Conservation (phyloP, 2,888 invertebrate species). For the Zelleria hepariella region DNA sequence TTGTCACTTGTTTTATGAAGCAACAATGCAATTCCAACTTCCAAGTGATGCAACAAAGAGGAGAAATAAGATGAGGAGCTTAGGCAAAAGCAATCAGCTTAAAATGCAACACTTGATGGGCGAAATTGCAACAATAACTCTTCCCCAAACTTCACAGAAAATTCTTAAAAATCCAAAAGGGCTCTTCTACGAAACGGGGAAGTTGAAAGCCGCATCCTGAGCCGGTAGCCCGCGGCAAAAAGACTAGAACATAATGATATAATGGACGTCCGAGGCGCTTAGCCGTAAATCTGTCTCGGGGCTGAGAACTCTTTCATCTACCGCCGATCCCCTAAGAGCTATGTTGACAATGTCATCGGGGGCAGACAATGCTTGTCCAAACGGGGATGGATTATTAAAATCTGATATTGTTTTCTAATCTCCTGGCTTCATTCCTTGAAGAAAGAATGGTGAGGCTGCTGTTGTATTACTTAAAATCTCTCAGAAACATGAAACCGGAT, state of each 20-base stretch:
- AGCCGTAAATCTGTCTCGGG: constrained; percentile 22
- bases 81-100: no score
- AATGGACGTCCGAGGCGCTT: constrained; percentile 1
- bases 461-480: neutral
- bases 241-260: constrained; percentile 3
- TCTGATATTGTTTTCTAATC: neutral
- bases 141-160: neutral
- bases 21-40: no score
- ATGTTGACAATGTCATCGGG: neutral
- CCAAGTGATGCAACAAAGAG: no score
- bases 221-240: neutral
- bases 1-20: no score
- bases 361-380: neutral
- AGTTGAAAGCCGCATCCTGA: neutral
- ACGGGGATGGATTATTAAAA: neutral
- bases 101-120: neutral
- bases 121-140: neutral
- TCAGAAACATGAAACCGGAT: neutral
- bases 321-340: neutral
- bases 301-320: constrained; percentile 13
- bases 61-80: no score
- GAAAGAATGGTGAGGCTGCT: neutral
- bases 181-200: neutral
- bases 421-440: neutral
- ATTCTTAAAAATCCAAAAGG: neutral